Evolutionary conservation across 1,140 invertebrate species (phyloP).

Genomic region (Cydia strobilella): DNA sequence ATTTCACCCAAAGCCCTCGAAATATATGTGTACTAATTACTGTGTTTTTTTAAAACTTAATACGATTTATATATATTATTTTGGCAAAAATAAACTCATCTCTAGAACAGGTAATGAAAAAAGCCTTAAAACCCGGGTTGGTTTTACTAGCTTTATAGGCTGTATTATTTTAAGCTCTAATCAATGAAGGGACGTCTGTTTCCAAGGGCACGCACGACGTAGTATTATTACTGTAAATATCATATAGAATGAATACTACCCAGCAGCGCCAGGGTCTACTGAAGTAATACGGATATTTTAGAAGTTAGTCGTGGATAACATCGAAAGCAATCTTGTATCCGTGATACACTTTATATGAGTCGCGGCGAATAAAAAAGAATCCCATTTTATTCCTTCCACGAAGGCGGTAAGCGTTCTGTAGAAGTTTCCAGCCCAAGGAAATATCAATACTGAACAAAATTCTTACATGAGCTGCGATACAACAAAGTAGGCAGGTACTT

Average conservation of each 20-base stretch:
- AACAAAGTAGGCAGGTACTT: background rate
- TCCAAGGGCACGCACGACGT: background rate
- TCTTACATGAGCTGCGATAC: background rate
- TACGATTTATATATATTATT: too few relatives aligned
- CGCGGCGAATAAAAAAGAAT: constrained; percentile 28
- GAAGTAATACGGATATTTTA: background rate
- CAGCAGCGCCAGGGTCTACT: background rate
- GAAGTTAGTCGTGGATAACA: background rate
- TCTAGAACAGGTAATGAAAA: background rate
- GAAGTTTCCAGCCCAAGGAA: constrained; percentile 11
- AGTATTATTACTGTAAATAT: background rate
- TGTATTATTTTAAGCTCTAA: constrained; percentile 1
- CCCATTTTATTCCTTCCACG: constrained; percentile 24
- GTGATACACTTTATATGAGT: constrained; percentile 17
- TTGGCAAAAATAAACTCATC: too few relatives aligned
- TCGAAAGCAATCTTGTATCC: constrained; percentile 2
- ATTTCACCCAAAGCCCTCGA: background rate
- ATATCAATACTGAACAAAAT: constrained; percentile 1
- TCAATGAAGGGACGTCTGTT: background rate
- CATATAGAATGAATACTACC: background rate
- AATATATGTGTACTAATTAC: too few relatives aligned
- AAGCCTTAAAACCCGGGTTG: background rate
- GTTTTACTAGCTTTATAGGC: background rate
- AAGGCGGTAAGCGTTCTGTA: constrained; percentile 22
- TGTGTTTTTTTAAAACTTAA: too few relatives aligned